Evolutionary conservation across 2,113 vertebrate genomes (phyloP), one percentile per base, ranked within the genome.

Genomic region (Phyllostomus discolor): DNA sequence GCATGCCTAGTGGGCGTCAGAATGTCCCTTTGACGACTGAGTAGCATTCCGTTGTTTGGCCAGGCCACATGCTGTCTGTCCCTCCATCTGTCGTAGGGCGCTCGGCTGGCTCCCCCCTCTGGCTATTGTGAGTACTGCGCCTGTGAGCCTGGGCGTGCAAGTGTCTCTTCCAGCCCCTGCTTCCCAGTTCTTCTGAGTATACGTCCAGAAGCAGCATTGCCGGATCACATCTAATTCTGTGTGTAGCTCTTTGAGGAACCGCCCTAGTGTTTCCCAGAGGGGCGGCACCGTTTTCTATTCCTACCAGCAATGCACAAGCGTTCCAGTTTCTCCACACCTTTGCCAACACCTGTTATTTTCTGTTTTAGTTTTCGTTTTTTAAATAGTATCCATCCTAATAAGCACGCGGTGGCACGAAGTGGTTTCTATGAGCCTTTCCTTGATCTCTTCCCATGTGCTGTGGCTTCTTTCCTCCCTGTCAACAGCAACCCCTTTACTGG

Each of bases 1-100:
- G 24, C 33, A 9, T 5, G 33, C 28, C 1, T 20, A 28, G 62
- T 1, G 1, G 1, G 35, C 1, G 5, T 54, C n/a, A 16, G 26
- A 54, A 43, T 33, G 11, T 33, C 62, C 48, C 11, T 80, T n/a
- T 16, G 16, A 24, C 14, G n/a, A 28, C 62, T 9, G 46, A 50
- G 22, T 38, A 22, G 19, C 31, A 16, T 41, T 66, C n/a, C 59
- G 4, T 31, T n/a, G 35, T 8, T 1, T 26, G 35, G 35, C 8
- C 10, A 12, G 1, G 46, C 59, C 15, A 12, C 33, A 35, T 16
- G 38, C 8, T 35, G 22, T 14, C 48, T 22, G 28, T 31, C n/a
- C 41, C 19, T 46, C 35, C 72, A 0, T 66, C 72, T 9, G 9
- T 41, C 7, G 28, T 38, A 28, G 24, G 66, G 12, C 24, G 14